Conservation (phyloP, 1,140 invertebrate species). For the Dendroctonus valens region DNA sequence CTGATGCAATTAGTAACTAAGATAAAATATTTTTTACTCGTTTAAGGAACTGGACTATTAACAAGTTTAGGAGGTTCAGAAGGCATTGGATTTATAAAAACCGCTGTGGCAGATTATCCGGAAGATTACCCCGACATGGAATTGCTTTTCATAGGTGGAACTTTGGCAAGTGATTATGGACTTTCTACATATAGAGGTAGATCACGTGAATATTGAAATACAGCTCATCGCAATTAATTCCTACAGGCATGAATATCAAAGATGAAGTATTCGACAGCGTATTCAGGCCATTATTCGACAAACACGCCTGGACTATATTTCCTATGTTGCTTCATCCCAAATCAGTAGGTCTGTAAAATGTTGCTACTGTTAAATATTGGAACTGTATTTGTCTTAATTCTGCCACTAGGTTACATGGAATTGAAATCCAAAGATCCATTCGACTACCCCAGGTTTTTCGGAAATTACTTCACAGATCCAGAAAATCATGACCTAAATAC, state of each 20-base stretch:
- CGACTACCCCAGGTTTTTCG: constrained; percentile 65
- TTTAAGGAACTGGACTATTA: constrained; percentile 41
- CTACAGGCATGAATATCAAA: constrained; percentile 29
- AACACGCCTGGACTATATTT: constrained; percentile 65
- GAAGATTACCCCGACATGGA: constrained; percentile 64
- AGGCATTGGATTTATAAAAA: constrained; percentile 55
- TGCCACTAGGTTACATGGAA: constrained; percentile 51
- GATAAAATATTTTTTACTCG: not conserved
- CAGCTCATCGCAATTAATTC: not conserved
- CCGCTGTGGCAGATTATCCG: constrained; percentile 47
- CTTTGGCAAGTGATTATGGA: constrained; percentile 43
- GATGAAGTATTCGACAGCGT: constrained; percentile 43
- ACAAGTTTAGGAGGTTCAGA: constrained; percentile 54
- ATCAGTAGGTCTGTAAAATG: constrained; percentile 58
- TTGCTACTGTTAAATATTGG: not conserved
- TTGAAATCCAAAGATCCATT: constrained; percentile 70
- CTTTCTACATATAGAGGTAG: constrained; percentile 31
- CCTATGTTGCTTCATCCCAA: constrained; percentile 73
- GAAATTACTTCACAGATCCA: constrained; percentile 59
- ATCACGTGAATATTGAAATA: not conserved
- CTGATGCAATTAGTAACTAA: too few relatives aligned
- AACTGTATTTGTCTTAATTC: not conserved
- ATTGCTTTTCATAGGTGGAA: constrained; percentile 54
- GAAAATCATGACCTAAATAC: constrained; percentile 51
- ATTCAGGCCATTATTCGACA: constrained; percentile 47